Percentiles rank a stretch among this genome's conserved stretches.
These are phyloP conservation scores for Perizoma affinitatum DNA, from an alignment of 2,888 invertebrate species.

Conservation along the genomic window DNA sequence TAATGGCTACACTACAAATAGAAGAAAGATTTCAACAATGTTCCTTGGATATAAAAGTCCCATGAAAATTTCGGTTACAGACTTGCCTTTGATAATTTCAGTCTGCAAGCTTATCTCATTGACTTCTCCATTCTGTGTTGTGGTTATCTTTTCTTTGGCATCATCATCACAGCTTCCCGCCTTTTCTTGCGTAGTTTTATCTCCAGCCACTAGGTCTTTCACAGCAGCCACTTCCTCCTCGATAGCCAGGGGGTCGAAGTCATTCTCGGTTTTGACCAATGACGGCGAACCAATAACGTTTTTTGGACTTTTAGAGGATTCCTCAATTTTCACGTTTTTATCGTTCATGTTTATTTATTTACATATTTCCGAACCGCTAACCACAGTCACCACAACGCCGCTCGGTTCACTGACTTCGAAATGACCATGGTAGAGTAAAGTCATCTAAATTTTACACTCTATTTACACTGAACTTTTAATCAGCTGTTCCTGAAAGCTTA, in stretches of 20 bases:
- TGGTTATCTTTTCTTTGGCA: constrained; percentile 77
- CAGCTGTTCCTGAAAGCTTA: constrained; percentile 19
- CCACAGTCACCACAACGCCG: constrained; percentile 77
- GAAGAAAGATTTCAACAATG: too few relatives aligned
- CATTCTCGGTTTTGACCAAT: constrained; percentile 60
- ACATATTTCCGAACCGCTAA: constrained; percentile 78
- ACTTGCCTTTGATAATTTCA: constrained; percentile 54
- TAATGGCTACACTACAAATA: not conserved
- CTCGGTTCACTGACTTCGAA: constrained; percentile 71
- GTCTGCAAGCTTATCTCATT: constrained; percentile 45
- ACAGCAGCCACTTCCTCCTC: constrained; percentile 54
- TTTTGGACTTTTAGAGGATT: constrained; percentile 68
- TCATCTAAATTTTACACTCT: constrained; percentile 32
- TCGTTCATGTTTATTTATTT: constrained; percentile 84
- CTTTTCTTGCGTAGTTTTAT: constrained; percentile 49
- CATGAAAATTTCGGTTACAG: constrained; percentile 2
- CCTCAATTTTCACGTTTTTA: constrained; percentile 77
- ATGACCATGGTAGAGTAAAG: constrained; percentile 60
- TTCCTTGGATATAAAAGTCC: not conserved
- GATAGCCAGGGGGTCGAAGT: constrained; percentile 72
- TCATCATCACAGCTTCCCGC: constrained; percentile 76
- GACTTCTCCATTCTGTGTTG: constrained; percentile 52
- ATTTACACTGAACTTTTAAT: constrained; percentile 35
- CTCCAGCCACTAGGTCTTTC: constrained; percentile 50
- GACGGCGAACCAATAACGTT: constrained; percentile 58